Percentiles rank a stretch among this genome's conserved stretches.
Evolutionary conservation across 2,797 vertebrate genomes (phyloP).

Genomic region (Cheirogaleus major): DNA sequence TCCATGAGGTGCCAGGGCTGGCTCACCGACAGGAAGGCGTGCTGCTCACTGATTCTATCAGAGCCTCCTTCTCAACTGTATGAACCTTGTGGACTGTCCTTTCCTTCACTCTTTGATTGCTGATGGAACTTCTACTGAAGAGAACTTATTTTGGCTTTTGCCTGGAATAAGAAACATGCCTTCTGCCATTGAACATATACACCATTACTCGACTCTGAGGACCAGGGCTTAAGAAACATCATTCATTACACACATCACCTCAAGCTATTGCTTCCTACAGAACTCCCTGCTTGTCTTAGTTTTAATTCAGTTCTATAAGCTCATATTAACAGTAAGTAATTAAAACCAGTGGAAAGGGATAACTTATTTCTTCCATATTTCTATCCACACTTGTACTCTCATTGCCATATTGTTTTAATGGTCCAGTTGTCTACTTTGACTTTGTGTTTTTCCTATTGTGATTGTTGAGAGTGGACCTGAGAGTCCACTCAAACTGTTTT

Average conservation of each 20-base stretch:
- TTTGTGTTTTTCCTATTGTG: background rate
- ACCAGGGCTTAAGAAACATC: background rate
- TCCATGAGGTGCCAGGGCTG: no score
- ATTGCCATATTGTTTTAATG: background rate
- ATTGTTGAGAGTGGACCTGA: background rate
- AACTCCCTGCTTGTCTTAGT: background rate
- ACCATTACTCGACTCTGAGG: background rate
- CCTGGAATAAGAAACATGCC: background rate
- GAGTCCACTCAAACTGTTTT: background rate
- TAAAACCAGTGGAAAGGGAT: background rate
- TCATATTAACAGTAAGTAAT: background rate
- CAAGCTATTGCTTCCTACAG: background rate
- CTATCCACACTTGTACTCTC: background rate
- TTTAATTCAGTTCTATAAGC: background rate
- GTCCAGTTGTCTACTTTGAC: background rate
- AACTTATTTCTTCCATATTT: background rate
- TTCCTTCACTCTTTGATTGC: background rate
- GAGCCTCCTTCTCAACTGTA: background rate
- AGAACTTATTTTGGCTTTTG: background rate
- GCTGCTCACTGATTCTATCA: no score
- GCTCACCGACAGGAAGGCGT: fast-evolving
- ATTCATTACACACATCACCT: background rate
- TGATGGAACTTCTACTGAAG: background rate
- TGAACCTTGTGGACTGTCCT: background rate
- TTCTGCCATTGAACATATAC: background rate